A percentile compares a stretch with the other conserved stretches of the same genome.
phyloP scores from a whole-genome alignment of 2,888 invertebrate genomes.

The Brachyopa scutellaris region DNA sequence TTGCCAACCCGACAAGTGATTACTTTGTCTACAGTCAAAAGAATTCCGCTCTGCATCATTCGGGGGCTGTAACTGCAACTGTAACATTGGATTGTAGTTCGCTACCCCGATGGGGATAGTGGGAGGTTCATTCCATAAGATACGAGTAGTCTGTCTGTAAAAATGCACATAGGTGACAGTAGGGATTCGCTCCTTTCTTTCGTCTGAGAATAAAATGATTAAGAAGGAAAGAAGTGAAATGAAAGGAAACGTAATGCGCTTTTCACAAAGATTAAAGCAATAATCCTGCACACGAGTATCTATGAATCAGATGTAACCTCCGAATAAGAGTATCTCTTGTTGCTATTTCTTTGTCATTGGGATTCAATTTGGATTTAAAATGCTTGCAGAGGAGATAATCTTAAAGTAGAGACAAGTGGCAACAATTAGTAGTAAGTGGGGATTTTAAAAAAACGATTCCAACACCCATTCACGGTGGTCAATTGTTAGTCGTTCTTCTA shows the following conservation, averaged over 20 bases:
- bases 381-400: not conserved
- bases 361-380: not conserved
- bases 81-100: no score
- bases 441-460: not conserved
- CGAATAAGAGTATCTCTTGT: conserved; percentile 8
- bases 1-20: no score
- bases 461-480: not conserved
- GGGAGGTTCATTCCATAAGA: no score
- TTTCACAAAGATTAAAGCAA: conserved; percentile 29
- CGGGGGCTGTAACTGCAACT: no score
- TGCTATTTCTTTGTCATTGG: not conserved
- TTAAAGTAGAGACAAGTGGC: not conserved
- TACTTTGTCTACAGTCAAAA: no score
- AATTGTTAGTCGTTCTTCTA: no score
- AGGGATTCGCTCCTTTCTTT: no score
- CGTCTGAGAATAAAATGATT: conserved; percentile 56
- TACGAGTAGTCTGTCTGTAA: not conserved
- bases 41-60: no score
- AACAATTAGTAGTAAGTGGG: conserved; percentile 1
- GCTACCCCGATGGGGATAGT: no score
- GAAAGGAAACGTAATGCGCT: conserved; percentile 44
- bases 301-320: conserved; percentile 32
- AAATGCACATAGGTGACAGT: not conserved
- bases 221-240: conserved; percentile 27
- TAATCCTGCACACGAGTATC: conserved; percentile 26